Base-by-base conservation (phyloP, 2,888 invertebrate species). In the Plebejus melissa region DNA sequence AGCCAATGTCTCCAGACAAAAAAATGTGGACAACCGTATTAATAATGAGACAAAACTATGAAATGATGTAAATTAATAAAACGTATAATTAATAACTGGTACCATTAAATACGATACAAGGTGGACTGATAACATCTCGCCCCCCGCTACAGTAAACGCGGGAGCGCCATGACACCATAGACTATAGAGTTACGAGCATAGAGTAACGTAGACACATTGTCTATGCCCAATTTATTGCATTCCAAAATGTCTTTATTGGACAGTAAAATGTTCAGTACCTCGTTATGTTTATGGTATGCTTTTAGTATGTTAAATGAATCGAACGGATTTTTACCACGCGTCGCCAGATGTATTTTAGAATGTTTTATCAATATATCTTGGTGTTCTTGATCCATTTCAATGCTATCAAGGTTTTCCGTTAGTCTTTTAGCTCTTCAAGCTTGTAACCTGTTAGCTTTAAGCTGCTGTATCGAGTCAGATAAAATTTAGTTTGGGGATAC, bases 61-160 rank as follows among this genome's bases (percentile, higher is more conserved):
- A 65, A 65, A 65, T 32, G 32, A 65, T 65, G 65, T 65, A 65
- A 65, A 65, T 65, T 65, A 65, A 36, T 65, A 65, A 65, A 65
- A 11, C 28, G 4, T 60, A 28, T 60, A 65, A 65, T 65, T 65
- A 32, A 65, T 65, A 65, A 65, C 32, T 36, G 5, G 32, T 65
- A 65, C 32, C 32, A 65, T 65, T 65, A 65, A 65, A 65, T 65
- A 60, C 28, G 60, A 60, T 60, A 65, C 65, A 65, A 65, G 60
- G 65, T 65, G 32, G 16, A 36, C 65, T 32, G 65, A 65, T 65
- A 65, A 65, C 32, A 65, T 65, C 65, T 65, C 32, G 65, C 65
- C 65, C 65, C 65, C 65, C 32, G 65, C 65, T 11, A 32, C 65
- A 65, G 32, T 28, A 32, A 32, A 28, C 65, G 65, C 32, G 65